These are phyloP conservation scores for Meandrina meandrites DNA, from an alignment of 92 coral and sea anemone species.

Conservation along the genomic window DNA sequence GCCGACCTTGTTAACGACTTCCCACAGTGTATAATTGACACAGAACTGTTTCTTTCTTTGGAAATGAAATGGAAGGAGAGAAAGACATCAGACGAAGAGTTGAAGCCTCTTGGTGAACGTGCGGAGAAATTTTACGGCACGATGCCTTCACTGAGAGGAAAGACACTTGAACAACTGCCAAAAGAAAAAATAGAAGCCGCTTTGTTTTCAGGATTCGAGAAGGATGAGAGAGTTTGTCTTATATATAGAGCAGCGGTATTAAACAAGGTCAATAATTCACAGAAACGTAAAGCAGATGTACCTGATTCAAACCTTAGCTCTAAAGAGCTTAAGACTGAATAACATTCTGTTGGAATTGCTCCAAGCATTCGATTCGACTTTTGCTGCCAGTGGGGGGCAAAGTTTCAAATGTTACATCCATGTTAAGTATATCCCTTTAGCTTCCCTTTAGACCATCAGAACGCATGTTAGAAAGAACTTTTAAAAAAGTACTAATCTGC, in stretches of 20 bases:
- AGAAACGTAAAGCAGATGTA: neutral
- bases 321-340: neutral
- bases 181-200: neutral
- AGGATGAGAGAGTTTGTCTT: slow-evolving; percentile 4
- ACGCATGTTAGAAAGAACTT: no score
- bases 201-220: neutral
- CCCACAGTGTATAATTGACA: slow-evolving; percentile 46
- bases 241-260: neutral
- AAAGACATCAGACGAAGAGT: slow-evolving; percentile 22
- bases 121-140: slow-evolving; percentile 45
- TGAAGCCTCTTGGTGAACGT: slow-evolving; percentile 26
- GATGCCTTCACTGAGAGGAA: neutral
- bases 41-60: slow-evolving; percentile 27
- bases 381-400: no score
- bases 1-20: slow-evolving; percentile 11
- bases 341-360: neutral
- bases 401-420: no score
- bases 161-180: neutral
- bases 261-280: neutral
- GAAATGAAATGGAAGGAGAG: slow-evolving; percentile 10
- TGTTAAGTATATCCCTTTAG: no score
- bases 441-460: no score
- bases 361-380: no score
- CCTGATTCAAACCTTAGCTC: neutral
- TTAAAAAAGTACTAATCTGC: no score